phyloP scores from a whole-genome alignment of 2,797 vertebrate genomes.

The Knipowitschia caucasica region DNA sequence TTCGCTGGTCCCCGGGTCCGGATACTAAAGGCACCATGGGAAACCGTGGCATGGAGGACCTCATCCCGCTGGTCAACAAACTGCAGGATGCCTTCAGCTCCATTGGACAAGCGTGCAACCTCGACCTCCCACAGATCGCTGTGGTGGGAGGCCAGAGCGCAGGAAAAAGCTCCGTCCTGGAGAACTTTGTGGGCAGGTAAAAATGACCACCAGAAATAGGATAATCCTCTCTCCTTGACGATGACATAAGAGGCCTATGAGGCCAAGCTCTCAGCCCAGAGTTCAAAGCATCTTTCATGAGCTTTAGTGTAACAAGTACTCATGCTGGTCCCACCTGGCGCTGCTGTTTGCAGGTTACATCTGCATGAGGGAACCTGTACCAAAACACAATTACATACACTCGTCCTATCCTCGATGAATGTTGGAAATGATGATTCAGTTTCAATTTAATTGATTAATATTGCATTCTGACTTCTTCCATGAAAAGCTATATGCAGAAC shows the following conservation, averaged over 20 bases:
- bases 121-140: conserved; percentile 93
- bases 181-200: conserved; percentile 96
- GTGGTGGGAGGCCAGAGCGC: conserved; percentile 95
- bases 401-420: no score
- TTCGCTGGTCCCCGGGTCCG: conserved; percentile 59
- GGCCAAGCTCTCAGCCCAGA: conserved; percentile 31
- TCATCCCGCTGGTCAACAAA: conserved; percentile 91
- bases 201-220: conserved; percentile 60
- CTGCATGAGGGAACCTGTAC: conserved; percentile 44
- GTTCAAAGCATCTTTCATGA: conserved; percentile 46
- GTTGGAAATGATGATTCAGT: no score
- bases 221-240: conserved; percentile 62
- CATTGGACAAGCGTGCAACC: conserved; percentile 87
- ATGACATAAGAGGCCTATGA: conserved; percentile 62
- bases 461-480: no score
- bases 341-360: conserved; percentile 63
- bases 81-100: conserved; percentile 93
- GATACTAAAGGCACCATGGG: conserved; percentile 69
- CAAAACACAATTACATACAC: conserved; percentile 34
- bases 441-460: no score
- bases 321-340: background rate
- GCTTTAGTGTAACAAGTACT: conserved; percentile 23
- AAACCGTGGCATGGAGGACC: conserved; percentile 89
- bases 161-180: conserved; percentile 93
- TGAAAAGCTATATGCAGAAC: no score